Conservation (phyloP, 2,797 vertebrate genomes). For the Austrolebias charrua region DNA sequence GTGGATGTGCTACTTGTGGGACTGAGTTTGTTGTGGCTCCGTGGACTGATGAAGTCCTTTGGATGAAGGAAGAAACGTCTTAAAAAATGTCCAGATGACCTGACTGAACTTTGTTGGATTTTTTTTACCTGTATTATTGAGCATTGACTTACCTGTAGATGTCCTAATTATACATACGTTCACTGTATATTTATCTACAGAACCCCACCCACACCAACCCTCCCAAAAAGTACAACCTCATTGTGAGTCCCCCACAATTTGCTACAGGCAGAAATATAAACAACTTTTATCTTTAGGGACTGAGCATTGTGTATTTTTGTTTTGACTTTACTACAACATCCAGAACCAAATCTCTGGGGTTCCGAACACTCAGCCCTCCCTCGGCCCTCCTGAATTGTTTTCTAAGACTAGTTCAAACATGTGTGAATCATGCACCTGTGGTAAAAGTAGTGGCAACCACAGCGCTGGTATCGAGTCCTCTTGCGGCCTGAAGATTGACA, state of each 20-base stretch:
- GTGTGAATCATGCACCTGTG: constrained; percentile 81
- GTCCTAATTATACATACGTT: no score
- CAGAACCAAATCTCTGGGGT: not conserved
- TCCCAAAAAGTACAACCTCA: constrained; percentile 26
- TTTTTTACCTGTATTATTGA: no score
- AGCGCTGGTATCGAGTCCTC: constrained; percentile 83
- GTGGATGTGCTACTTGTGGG: no score
- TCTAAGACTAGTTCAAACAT: constrained; percentile 14
- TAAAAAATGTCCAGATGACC: no score
- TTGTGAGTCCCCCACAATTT: constrained; percentile 13
- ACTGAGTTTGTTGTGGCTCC: no score
- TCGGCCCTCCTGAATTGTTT: constrained; percentile 11
- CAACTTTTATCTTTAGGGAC: constrained; percentile 20
- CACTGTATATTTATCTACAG: not conserved
- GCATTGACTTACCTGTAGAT: no score
- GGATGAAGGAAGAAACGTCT: no score
- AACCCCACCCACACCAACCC: constrained; percentile 2
- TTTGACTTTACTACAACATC: constrained; percentile 26
- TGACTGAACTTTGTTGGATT: no score
- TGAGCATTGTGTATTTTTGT: constrained; percentile 34
- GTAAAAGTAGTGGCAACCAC: constrained; percentile 87
- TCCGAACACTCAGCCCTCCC: constrained; percentile 6
- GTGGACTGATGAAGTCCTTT: no score
- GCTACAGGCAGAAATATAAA: constrained; percentile 19
- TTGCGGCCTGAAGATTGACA: constrained; percentile 89